Evolutionary conservation across 2,797 vertebrate genomes (phyloP).

Genomic region (Hyperoplus lanceolatus): DNA sequence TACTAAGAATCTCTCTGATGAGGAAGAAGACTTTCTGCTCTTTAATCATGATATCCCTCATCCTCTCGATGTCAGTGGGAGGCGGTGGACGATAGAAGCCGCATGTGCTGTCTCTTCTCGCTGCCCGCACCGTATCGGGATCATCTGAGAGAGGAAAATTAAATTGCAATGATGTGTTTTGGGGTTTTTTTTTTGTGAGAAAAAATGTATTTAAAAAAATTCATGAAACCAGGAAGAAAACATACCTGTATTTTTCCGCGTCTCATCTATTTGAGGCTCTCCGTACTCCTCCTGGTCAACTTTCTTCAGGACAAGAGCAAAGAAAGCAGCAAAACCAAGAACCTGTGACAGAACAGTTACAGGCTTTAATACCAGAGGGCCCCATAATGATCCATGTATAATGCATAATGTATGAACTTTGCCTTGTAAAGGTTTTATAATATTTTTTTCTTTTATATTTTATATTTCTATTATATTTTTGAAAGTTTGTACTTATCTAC

Average conservation of each 20-base stretch:
- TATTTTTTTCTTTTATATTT: no score
- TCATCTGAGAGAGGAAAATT: slow-evolving; percentile 80
- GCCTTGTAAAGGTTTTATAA: no score
- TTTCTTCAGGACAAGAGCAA: slow-evolving; percentile 94
- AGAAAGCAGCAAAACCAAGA: slow-evolving; percentile 96
- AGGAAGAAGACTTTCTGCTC: slow-evolving; percentile 94
- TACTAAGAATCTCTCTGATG: slow-evolving; percentile 93
- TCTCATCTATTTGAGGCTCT: slow-evolving; percentile 80
- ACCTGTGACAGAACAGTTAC: slow-evolving; percentile 83
- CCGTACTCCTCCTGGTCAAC: slow-evolving; percentile 92
- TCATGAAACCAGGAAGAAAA: neutral
- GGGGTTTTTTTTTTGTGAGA: neutral
- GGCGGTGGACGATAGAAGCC: slow-evolving; percentile 92
- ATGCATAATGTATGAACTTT: neutral
- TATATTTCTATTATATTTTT: no score
- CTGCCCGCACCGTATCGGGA: slow-evolving; percentile 77
- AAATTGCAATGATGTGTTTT: neutral
- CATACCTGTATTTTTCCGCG: slow-evolving; percentile 84
- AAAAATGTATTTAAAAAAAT: neutral
- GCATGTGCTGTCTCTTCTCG: slow-evolving; percentile 89
- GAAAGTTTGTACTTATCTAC: no score
- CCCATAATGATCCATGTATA: neutral
- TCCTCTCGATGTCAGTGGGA: slow-evolving; percentile 89
- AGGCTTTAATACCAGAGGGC: neutral
- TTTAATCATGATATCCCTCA: slow-evolving; percentile 89